A percentile compares a stretch with the other conserved stretches of the same genome.
Evolutionary conservation across 1,140 invertebrate genomes (phyloP).

Genomic region (Zophobas morio): DNA sequence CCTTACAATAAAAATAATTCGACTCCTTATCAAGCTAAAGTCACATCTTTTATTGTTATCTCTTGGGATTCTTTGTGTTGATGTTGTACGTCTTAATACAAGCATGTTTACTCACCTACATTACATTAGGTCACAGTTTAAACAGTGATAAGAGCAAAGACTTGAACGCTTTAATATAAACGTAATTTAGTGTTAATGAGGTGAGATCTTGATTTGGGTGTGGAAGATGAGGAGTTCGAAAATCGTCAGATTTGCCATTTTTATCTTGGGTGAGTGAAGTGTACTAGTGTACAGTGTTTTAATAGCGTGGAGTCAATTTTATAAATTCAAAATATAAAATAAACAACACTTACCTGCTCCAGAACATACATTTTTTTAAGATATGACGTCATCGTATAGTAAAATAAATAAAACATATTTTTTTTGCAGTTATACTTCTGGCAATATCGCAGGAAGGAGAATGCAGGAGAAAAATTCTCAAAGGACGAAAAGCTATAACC

Average conservation of each 20-base stretch:
- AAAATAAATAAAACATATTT: not conserved
- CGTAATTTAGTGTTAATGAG: not conserved
- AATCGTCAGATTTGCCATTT: slow-evolving; percentile 4
- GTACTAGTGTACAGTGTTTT: too few species aligned
- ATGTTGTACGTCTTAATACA: not conserved
- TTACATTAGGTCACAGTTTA: not conserved
- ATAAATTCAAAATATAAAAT: too few species aligned
- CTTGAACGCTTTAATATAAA: not conserved
- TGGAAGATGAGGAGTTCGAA: slow-evolving; percentile 2
- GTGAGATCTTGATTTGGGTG: not conserved
- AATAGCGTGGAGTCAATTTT: too few species aligned
- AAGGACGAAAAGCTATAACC: slow-evolving; percentile 81
- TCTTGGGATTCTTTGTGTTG: too few species aligned
- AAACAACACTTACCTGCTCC: too few species aligned
- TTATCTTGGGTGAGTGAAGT: not conserved
- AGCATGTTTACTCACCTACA: slow-evolving; percentile 30
- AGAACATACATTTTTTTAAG: too few species aligned
- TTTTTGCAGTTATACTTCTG: slow-evolving; percentile 74
- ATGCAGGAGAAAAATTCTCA: slow-evolving; percentile 80
- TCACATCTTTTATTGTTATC: too few species aligned
- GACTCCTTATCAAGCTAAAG: too few species aligned
- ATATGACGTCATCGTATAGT: too few species aligned
- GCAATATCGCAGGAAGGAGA: slow-evolving; percentile 78
- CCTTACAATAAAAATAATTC: too few species aligned
- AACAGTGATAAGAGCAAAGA: slow-evolving; percentile 21